These are phyloP conservation scores for Mustela erminea DNA, from an alignment of 2,797 vertebrate species.

Conservation along the genomic window DNA sequence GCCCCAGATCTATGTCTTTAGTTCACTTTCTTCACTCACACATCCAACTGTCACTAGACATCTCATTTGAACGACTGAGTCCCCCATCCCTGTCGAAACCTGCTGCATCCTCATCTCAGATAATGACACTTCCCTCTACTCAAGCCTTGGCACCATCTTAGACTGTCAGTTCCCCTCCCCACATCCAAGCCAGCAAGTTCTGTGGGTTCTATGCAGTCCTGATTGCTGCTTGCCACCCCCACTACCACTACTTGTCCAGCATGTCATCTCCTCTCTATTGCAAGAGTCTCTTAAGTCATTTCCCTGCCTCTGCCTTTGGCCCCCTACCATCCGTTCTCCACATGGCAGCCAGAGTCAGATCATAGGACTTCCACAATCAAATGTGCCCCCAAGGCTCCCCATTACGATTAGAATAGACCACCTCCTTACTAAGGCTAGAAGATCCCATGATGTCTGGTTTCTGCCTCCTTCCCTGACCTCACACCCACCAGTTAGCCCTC, in stretches of 20 bases:
- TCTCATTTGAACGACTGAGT: neutral
- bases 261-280: fast-evolving
- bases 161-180: neutral
- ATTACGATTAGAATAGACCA: neutral
- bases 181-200: neutral
- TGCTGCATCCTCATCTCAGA: neutral
- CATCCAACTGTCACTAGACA: neutral
- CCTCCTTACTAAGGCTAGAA: neutral
- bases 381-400: neutral
- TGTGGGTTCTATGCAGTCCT: neutral
- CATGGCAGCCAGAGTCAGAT: neutral
- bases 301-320: neutral
- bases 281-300: neutral
- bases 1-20: neutral
- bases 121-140: neutral
- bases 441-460: fast-evolving
- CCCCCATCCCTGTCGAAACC: neutral
- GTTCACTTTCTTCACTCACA: neutral
- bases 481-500: fast-evolving
- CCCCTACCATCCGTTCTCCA: neutral
- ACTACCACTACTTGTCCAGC: neutral
- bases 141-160: neutral
- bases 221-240: neutral
- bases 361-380: neutral
- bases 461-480: neutral